Conservation (phyloP, 2,888 invertebrate genomes). For the Polia nebulosa region DNA sequence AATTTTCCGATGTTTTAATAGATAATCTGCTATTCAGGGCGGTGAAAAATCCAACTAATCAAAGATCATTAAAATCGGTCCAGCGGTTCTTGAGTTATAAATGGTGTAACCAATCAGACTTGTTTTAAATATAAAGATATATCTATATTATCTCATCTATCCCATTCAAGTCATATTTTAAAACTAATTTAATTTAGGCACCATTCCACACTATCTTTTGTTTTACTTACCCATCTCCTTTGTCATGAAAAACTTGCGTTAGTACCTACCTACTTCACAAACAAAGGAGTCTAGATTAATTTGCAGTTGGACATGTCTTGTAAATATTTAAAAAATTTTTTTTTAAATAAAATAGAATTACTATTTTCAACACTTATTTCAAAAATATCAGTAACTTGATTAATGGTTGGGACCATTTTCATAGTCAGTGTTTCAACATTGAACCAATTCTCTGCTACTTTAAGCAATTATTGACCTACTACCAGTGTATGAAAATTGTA, state of each 20-base stretch:
- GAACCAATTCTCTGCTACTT: background rate
- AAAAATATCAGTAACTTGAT: background rate
- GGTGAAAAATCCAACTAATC: too few species aligned
- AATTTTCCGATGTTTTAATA: too few species aligned
- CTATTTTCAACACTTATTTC: background rate
- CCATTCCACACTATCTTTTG: background rate
- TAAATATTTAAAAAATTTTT: background rate
- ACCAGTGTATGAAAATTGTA: background rate
- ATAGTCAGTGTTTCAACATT: background rate
- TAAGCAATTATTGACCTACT: background rate
- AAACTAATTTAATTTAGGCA: background rate
- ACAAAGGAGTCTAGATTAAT: slow-evolving; percentile 1
- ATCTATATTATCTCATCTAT: too few species aligned
- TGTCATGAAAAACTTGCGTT: background rate
- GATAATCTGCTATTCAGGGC: too few species aligned
- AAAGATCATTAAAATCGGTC: too few species aligned
- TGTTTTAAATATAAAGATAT: too few species aligned
- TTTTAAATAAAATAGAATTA: background rate
- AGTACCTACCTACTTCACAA: background rate
- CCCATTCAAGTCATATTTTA: background rate
- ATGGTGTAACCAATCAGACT: too few species aligned
- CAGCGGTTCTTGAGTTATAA: too few species aligned
- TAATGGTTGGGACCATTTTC: background rate
- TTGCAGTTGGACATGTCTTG: background rate
- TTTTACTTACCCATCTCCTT: background rate